A percentile compares a stretch with the other conserved stretches of the same genome.
These are phyloP conservation scores for Serripes groenlandicus DNA, from an alignment of 2,888 invertebrate species.

Conservation along the genomic window DNA sequence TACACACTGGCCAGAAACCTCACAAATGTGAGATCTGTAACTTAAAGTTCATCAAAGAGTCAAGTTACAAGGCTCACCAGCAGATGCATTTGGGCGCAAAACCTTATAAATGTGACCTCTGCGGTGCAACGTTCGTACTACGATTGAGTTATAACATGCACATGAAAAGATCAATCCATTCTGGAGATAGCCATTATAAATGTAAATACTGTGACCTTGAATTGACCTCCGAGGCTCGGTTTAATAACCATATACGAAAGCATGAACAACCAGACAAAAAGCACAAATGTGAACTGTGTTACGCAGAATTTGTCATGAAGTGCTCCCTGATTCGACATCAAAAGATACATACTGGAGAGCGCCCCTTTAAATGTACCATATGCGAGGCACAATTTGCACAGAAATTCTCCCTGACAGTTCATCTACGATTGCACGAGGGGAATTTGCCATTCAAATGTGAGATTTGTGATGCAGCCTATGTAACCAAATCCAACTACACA, in stretches of 20 bases:
- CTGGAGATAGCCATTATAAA: neutral
- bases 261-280: slow-evolving; percentile 6
- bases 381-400: slow-evolving; percentile 4
- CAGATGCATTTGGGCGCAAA: slow-evolving; percentile 7
- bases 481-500: neutral
- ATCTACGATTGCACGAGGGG: neutral
- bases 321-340: neutral
- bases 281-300: slow-evolving; percentile 1
- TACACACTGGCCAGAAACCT: slow-evolving; percentile 40
- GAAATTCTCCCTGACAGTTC: neutral
- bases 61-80: neutral
- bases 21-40: slow-evolving; percentile 35
- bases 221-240: neutral
- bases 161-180: slow-evolving; percentile 17
- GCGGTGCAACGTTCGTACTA: neutral
- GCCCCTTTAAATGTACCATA: neutral
- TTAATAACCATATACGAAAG: neutral
- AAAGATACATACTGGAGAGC: slow-evolving; percentile 5
- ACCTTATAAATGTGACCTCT: slow-evolving; percentile 14
- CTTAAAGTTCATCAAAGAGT: neutral
- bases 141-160: neutral
- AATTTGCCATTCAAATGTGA: neutral
- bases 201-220: slow-evolving; percentile 11
- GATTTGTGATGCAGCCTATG: slow-evolving; percentile 8
- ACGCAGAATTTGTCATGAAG: slow-evolving; percentile 7